Evolutionary conservation across 2,888 invertebrate genomes (phyloP).

Genomic region (Ferdinandea cuprea): DNA sequence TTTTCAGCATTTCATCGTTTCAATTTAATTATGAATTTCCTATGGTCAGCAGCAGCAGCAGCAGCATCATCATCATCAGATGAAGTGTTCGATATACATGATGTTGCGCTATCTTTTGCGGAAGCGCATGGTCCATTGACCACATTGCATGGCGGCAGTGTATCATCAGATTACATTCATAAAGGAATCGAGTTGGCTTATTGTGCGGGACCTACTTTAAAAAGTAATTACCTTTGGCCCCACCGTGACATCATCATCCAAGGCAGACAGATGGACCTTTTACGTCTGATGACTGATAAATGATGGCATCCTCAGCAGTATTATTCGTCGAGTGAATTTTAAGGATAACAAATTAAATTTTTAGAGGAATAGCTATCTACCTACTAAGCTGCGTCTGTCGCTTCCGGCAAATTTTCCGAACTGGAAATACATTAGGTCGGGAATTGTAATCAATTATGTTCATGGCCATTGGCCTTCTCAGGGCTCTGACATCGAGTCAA

Average conservation of each 20-base stretch:
- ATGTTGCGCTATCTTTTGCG: background rate
- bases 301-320: slow-evolving; percentile 5
- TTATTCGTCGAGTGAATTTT: slow-evolving; percentile 31
- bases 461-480: slow-evolving; percentile 36
- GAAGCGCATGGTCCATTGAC: slow-evolving; percentile 15
- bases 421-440: slow-evolving; percentile 51
- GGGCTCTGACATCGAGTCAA: slow-evolving; percentile 8
- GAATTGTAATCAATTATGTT: slow-evolving; percentile 59
- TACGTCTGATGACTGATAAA: slow-evolving; percentile 29
- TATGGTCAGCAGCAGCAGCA: slow-evolving; percentile 20
- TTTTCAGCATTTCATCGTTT: slow-evolving; percentile 53
- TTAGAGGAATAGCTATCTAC: slow-evolving; percentile 7
- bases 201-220: slow-evolving; percentile 39
- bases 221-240: slow-evolving; percentile 48
- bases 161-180: slow-evolving; percentile 46
- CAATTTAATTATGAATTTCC: slow-evolving; percentile 57
- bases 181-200: slow-evolving; percentile 22
- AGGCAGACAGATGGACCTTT: slow-evolving; percentile 10
- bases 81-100: background rate
- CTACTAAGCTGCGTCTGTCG: slow-evolving; percentile 21
- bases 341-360: slow-evolving; percentile 55
- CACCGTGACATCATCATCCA: slow-evolving; percentile 7
- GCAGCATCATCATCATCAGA: background rate
- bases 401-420: slow-evolving; percentile 41
- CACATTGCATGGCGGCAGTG: background rate